Evolutionary conservation across 2,797 vertebrate species (phyloP), one percentile per base, ranked within the genome.

Genomic region (Luscinia megarhynchos): DNA sequence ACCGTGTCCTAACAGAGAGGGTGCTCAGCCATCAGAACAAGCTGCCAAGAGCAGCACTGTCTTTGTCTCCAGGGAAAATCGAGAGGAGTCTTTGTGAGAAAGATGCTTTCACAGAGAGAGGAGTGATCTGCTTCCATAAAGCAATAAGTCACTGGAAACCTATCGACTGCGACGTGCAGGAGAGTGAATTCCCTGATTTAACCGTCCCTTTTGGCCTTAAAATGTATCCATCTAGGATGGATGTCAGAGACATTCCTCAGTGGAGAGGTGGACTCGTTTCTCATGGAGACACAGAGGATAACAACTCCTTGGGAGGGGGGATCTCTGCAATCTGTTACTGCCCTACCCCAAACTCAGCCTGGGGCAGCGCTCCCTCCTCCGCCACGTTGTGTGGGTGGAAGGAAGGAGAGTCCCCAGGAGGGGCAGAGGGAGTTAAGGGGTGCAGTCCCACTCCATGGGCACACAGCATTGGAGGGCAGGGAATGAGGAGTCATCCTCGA

Each of bases 401-500:
- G 0, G 51, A 63, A 63, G 34, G 30, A 11, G 29, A 73, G 26
- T 32, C 13, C 8, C 20, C 22, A 9, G 3, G 8, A 64, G 5
- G 6, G 10, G 12, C 23, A 84, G 11, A 82, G 38, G 41, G 29
- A 63, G 61, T 53, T 15, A 13, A 23, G n/a, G 51, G 68, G 15
- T 19, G 57, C 17, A 84, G 40, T 36, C n/a, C 18, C 22, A 38
- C 18, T 45, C 50, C 32, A 5, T 7, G 6, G 57, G 10, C 70
- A 45, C 36, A 8, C 7, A 45, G 41, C 2, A 0, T 3, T 32
- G 53, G 55, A 78, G 20, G 55, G 48, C n/a, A 22, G 2, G 18
- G 34, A 81, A 64, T 20, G 32, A 46, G 41, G 38, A 27, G 12
- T 38, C 2, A 0, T 15, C 1, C 4, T 46, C 3, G 1, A 62